Conservation (phyloP, 1,140 invertebrate species). For the Thaumetopoea pityocampa region DNA sequence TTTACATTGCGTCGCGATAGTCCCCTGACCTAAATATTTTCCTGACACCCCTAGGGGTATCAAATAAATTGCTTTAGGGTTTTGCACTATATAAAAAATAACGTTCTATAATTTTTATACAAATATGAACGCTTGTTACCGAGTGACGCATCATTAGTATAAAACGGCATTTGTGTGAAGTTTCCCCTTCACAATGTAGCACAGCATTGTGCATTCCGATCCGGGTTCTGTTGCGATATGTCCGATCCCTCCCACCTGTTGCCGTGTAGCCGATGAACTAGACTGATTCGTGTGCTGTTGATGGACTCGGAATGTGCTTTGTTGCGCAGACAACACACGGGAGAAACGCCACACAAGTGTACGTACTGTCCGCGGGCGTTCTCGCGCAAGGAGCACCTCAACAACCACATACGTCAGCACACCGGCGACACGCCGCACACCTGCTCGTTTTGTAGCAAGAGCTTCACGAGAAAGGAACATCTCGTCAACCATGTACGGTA, state of each 20-base stretch:
- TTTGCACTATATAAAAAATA: no score
- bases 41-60: no score
- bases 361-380: constrained; percentile 92
- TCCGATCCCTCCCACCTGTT: constrained; percentile 5
- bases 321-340: constrained; percentile 83
- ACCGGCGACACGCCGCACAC: constrained; percentile 88
- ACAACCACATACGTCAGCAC: constrained; percentile 78
- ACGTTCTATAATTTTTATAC: no score
- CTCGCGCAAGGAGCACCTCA: constrained; percentile 88
- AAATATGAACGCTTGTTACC: no score
- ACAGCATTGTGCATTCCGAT: constrained; percentile 73
- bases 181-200: constrained; percentile 46
- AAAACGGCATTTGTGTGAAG: constrained; percentile 53
- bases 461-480: constrained; percentile 90
- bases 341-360: constrained; percentile 91
- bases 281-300: constrained; percentile 16
- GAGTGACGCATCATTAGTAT: constrained; percentile 7
- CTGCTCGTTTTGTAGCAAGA: constrained; percentile 89
- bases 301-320: constrained; percentile 81
- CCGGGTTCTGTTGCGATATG: constrained; percentile 25
- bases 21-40: no score
- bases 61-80: no score
- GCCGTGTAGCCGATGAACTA: constrained; percentile 14
- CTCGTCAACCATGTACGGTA: constrained; percentile 83
- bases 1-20: no score